A percentile compares a stretch with the other conserved stretches of the same genome.
These are phyloP conservation scores for Hippasteria phrygiana DNA, from an alignment of 53 echinoderm and acorn worm genomes.

Conservation along the genomic window DNA sequence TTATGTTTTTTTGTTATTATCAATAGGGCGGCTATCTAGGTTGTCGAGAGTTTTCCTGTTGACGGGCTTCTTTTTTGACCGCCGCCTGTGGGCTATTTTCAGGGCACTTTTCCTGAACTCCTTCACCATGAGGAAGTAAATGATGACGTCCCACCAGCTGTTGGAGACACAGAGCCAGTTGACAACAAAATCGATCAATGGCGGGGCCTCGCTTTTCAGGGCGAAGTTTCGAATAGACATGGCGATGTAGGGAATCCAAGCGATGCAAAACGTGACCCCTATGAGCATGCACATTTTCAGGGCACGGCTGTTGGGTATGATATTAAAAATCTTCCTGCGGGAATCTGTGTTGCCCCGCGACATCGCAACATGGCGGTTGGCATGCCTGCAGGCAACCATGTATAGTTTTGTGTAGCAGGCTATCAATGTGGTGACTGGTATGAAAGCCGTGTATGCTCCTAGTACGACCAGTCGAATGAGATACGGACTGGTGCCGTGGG, in stretches of 20 bases:
- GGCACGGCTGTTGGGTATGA: neutral
- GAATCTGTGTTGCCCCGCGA: no score
- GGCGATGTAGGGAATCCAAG: slow-evolving; percentile 43
- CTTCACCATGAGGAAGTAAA: slow-evolving; percentile 18
- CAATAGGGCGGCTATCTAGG: neutral
- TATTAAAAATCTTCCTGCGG: neutral
- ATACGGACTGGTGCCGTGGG: neutral
- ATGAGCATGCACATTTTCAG: slow-evolving; percentile 42
- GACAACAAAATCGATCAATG: slow-evolving; percentile 20
- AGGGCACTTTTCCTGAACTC: slow-evolving; percentile 24
- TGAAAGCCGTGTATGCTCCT: neutral
- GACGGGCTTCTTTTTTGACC: neutral
- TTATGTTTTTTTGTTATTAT: neutral
- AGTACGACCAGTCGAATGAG: neutral
- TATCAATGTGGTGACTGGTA: neutral
- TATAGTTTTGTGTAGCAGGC: slow-evolving; percentile 5
- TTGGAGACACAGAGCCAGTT: slow-evolving; percentile 42
- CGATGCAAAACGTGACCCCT: slow-evolving; percentile 26
- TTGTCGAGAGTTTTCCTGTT: neutral
- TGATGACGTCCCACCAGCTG: slow-evolving; percentile 58
- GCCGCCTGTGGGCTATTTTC: neutral
- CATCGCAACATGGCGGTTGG: no score
- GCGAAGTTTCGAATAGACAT: slow-evolving; percentile 25
- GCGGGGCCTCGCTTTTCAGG: slow-evolving; percentile 16
- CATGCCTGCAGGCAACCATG: slow-evolving; percentile 4